Evolutionary conservation across 2,888 invertebrate genomes (phyloP).

Genomic region (Himalopsyche kuldschensis): DNA sequence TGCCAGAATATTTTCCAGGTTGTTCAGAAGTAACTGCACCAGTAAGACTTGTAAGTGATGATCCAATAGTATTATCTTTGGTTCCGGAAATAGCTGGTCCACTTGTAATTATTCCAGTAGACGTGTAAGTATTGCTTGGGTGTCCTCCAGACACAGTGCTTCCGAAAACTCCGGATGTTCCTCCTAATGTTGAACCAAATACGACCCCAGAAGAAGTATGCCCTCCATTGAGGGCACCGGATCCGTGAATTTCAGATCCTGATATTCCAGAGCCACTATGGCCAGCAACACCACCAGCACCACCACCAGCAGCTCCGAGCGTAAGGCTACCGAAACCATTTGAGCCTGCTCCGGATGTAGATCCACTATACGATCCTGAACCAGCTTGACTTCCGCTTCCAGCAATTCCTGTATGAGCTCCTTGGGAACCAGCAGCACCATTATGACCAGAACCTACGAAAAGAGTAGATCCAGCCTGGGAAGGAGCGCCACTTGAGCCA

Average conservation of each 20-base stretch:
- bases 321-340: not conserved
- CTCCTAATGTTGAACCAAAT: not conserved
- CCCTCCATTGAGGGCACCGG: not conserved
- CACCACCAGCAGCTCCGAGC: not conserved
- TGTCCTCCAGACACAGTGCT: not conserved
- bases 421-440: not conserved
- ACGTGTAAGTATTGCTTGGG: not conserved
- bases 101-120: not conserved
- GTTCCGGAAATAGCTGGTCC: not conserved
- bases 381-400: not conserved
- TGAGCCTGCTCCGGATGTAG: not conserved
- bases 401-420: not conserved
- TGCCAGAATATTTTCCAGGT: constrained; percentile 24
- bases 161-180: not conserved
- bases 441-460: too few relatives aligned
- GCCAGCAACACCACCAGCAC: not conserved
- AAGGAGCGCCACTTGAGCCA: not conserved
- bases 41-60: not conserved
- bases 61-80: not conserved
- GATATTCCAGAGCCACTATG: not conserved
- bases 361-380: not conserved
- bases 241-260: not conserved
- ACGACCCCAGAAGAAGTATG: not conserved
- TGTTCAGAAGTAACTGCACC: not conserved
- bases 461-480: not conserved